Conservation (phyloP, 2,888 invertebrate genomes). For the Machimus rusticus region DNA sequence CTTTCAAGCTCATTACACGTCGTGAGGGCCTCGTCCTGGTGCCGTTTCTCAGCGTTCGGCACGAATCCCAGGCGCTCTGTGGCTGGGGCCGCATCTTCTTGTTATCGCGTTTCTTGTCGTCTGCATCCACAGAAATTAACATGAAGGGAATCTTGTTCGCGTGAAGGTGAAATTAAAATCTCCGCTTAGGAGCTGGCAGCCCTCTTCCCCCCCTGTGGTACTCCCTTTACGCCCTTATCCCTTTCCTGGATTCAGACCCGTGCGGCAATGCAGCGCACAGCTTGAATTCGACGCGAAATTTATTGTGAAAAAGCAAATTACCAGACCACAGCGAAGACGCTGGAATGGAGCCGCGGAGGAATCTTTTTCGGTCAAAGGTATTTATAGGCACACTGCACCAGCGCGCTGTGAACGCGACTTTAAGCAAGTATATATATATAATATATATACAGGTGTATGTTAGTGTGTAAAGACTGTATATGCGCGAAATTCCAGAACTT, state of each 20-base stretch:
- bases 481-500: conserved; percentile 9
- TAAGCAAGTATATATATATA: not conserved
- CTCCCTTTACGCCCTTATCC: not conserved
- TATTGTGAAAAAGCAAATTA: conserved; percentile 32
- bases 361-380: conserved; percentile 25
- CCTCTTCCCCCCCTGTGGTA: not conserved
- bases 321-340: conserved; percentile 21
- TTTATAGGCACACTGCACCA: not conserved
- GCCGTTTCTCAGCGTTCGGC: conserved; percentile 10
- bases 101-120: conserved; percentile 29
- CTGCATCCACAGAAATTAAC: conserved; percentile 17
- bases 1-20: conserved; percentile 34
- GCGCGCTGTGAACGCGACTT: not conserved
- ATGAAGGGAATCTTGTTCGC: conserved; percentile 34
- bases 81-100: not conserved
- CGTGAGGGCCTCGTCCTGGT: conserved; percentile 26
- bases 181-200: not conserved
- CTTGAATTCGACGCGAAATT: conserved; percentile 24
- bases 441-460: too few species aligned
- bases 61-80: not conserved
- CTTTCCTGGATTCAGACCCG: not conserved
- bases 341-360: not conserved
- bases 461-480: not conserved
- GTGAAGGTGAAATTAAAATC: conserved; percentile 39
- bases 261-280: not conserved